A percentile compares a stretch with the other conserved stretches of the same genome.
Conservation (phyloP, 2,797 vertebrate species). For the Geotrypetes seraphini region DNA sequence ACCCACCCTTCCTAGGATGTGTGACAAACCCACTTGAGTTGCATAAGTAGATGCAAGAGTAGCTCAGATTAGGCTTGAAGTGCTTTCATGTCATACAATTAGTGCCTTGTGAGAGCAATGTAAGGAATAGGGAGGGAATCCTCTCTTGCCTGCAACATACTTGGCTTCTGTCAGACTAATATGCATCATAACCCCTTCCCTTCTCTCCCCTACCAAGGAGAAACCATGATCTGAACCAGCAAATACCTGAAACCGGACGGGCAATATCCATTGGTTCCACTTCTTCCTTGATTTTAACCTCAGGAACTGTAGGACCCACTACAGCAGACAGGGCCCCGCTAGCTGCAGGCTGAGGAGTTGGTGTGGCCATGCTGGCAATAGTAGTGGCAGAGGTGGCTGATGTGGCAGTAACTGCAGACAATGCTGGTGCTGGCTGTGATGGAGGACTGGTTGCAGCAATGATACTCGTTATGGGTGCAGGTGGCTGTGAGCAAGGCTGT, state of each 20-base stretch:
- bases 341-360: slow-evolving; percentile 70
- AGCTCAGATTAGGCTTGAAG: too few species aligned
- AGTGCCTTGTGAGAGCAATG: too few species aligned
- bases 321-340: slow-evolving; percentile 58
- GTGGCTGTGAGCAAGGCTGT: slow-evolving; percentile 67
- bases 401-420: slow-evolving; percentile 68
- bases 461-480: slow-evolving; percentile 73
- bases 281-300: slow-evolving; percentile 91
- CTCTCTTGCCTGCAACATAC: background rate
- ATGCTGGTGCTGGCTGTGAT: slow-evolving; percentile 71
- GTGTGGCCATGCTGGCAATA: slow-evolving; percentile 73
- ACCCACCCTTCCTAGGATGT: too few species aligned
- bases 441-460: slow-evolving; percentile 73
- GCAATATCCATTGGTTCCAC: slow-evolving; percentile 76
- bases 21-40: too few species aligned
- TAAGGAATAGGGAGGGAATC: too few species aligned
- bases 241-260: slow-evolving; percentile 58
- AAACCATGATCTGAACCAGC: too few species aligned
- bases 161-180: too few species aligned
- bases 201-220: too few species aligned
- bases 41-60: too few species aligned
- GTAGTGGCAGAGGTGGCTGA: slow-evolving; percentile 65
- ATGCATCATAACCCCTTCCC: too few species aligned
- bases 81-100: too few species aligned
- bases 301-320: slow-evolving; percentile 55